A percentile compares a stretch with the other conserved stretches of the same genome.
Evolutionary conservation across 2,797 vertebrate species (phyloP).

Genomic region (Argentina silus): DNA sequence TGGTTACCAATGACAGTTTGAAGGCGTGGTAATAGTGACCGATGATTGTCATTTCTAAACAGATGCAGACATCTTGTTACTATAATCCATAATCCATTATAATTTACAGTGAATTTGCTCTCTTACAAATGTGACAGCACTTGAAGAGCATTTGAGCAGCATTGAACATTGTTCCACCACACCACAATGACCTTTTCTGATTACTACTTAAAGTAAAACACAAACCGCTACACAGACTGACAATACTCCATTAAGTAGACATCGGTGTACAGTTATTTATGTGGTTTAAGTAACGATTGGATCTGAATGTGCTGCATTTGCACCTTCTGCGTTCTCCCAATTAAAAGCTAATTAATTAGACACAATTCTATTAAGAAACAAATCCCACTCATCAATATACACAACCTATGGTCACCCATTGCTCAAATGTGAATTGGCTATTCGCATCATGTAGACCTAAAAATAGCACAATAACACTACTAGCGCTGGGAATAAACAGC

Average conservation of each 20-base stretch:
- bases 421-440: conserved; percentile 75
- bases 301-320: conserved; percentile 77
- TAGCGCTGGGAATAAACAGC: conserved; percentile 64
- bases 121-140: not conserved
- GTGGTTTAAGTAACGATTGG: conserved; percentile 69
- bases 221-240: conserved; percentile 43
- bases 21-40: conserved; percentile 9
- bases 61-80: not conserved
- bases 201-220: conserved; percentile 42
- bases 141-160: not conserved
- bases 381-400: conserved; percentile 84
- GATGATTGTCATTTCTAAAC: not conserved
- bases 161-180: not conserved
- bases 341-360: conserved; percentile 88
- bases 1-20: conserved; percentile 55
- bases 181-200: conserved; percentile 2
- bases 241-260: conserved; percentile 62
- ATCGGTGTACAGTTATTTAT: conserved; percentile 62
- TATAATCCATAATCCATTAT: not conserved
- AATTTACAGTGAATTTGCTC: conserved; percentile 17
- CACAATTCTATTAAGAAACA: conserved; percentile 85
- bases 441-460: conserved; percentile 61
- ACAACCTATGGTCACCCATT: conserved; percentile 76
- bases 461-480: conserved; percentile 67
- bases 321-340: conserved; percentile 81